phyloP scores from a whole-genome alignment of 2,888 invertebrate genomes.

The Leistus spinibarbis region DNA sequence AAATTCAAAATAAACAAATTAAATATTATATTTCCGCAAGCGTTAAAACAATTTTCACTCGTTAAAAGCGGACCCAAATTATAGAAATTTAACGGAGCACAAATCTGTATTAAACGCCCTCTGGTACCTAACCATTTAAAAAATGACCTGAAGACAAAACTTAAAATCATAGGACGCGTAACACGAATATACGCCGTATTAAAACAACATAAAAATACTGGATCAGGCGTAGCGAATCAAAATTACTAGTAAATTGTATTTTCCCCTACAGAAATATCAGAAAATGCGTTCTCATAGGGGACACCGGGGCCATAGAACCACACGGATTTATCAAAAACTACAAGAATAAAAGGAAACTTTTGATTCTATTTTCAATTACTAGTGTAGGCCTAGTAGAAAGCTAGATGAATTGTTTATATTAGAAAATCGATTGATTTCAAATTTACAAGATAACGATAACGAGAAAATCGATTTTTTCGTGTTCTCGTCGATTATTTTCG shows the following conservation, averaged over 20 bases:
- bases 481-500: too few species aligned
- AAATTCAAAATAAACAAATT: not conserved
- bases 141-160: not conserved
- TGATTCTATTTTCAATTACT: too few species aligned
- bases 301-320: too few species aligned
- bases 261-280: conserved; percentile 27
- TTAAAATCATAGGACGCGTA: not conserved
- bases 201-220: conserved; percentile 1
- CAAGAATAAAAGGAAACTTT: too few species aligned
- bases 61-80: not conserved
- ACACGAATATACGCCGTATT: conserved; percentile 6
- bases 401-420: too few species aligned
- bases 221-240: conserved; percentile 16
- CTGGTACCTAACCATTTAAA: not conserved
- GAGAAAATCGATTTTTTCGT: too few species aligned
- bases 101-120: not conserved
- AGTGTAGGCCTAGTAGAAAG: too few species aligned
- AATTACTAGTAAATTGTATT: conserved; percentile 29
- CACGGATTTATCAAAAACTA: too few species aligned
- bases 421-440: too few species aligned
- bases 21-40: not conserved
- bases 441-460: too few species aligned
- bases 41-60: not conserved
- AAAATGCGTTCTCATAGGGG: conserved; percentile 24
- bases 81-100: conserved; percentile 1